Conservation (phyloP, 2,888 invertebrate species). For the Aelia acuminata region DNA sequence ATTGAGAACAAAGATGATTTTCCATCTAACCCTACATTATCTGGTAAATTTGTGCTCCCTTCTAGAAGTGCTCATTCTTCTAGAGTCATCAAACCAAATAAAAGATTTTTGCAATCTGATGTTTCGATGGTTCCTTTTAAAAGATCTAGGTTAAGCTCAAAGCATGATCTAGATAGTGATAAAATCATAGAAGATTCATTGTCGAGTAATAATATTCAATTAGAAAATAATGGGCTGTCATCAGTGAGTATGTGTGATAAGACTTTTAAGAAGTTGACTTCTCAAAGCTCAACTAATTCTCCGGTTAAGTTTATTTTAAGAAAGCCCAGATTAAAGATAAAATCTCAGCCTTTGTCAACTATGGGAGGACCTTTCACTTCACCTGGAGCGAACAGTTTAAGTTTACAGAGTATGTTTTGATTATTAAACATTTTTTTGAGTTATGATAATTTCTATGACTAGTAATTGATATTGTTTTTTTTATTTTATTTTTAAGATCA, state of each 20-base stretch:
- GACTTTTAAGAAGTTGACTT: not conserved
- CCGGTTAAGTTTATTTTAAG: constrained; percentile 76
- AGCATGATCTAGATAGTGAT: not conserved
- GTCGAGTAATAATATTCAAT: not conserved
- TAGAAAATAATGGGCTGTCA: not conserved
- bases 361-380: constrained; percentile 79
- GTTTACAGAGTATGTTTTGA: constrained; percentile 55
- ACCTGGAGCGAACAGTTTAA: constrained; percentile 63
- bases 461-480: not conserved
- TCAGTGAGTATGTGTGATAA: not conserved
- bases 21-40: constrained; percentile 53
- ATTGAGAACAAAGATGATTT: constrained; percentile 30
- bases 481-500: constrained; percentile 57
- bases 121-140: constrained; percentile 58
- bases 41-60: constrained; percentile 80
- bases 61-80: constrained; percentile 87
- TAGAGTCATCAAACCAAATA: constrained; percentile 89
- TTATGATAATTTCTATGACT: not conserved
- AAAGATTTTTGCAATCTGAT: constrained; percentile 82
- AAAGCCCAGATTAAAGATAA: constrained; percentile 78
- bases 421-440: not conserved
- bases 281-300: constrained; percentile 50
- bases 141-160: constrained; percentile 47
- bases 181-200: not conserved
- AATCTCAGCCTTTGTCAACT: constrained; percentile 63